These are phyloP conservation scores for Metopia argyrocephala DNA, from an alignment of 2,888 invertebrate species.

Conservation along the genomic window DNA sequence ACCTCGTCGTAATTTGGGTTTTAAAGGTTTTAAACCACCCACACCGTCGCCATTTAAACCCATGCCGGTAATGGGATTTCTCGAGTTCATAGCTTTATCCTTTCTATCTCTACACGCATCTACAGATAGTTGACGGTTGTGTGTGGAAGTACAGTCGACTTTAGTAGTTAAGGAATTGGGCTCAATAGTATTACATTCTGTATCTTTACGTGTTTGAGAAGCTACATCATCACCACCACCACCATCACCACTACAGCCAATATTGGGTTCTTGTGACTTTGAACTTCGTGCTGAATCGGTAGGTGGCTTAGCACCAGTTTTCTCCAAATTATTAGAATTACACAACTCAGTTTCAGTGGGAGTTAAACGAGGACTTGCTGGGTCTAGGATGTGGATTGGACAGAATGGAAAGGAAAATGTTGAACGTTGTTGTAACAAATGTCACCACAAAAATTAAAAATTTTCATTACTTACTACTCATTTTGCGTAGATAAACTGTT, in stretches of 20 bases:
- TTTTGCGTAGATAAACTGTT: conserved; percentile 69
- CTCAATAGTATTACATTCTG: conserved; percentile 64
- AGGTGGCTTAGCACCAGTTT: background rate
- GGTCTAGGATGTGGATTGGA: background rate
- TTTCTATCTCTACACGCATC: background rate
- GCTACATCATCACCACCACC: conserved; percentile 62
- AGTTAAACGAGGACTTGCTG: conserved; percentile 7
- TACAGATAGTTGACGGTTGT: conserved; percentile 35
- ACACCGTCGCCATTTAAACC: conserved; percentile 70
- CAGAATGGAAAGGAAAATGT: background rate
- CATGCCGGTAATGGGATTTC: conserved; percentile 73
- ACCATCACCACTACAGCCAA: conserved; percentile 53
- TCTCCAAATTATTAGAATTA: background rate
- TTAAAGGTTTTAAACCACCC: conserved; percentile 66
- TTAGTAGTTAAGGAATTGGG: conserved; percentile 65
- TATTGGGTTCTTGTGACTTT: conserved; percentile 43
- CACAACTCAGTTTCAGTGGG: background rate
- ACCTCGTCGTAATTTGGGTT: conserved; percentile 67
- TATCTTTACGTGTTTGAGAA: conserved; percentile 62
- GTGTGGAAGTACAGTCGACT: too few species aligned
- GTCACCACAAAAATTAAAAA: background rate
- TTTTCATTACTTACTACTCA: conserved; percentile 69
- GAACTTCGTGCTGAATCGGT: conserved; percentile 36
- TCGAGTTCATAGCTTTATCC: conserved; percentile 58
- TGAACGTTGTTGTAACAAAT: background rate